Evolutionary conservation across 2,113 vertebrate species (phyloP).

Genomic region (Neolamprologus sp.): DNA sequence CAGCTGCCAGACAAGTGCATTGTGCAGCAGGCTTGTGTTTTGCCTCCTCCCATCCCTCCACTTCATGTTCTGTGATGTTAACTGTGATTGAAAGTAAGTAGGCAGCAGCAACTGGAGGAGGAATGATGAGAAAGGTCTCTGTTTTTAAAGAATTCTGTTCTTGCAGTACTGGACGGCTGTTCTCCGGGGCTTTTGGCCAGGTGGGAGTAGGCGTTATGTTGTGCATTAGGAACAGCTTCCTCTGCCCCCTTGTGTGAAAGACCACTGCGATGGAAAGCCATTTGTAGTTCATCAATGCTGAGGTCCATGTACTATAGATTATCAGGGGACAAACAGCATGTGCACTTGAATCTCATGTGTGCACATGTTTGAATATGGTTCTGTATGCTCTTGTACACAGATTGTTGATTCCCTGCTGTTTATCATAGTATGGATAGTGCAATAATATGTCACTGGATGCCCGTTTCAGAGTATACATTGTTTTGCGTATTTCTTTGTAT

Average conservation of each 20-base stretch:
- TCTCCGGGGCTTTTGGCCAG: slow-evolving; percentile 64
- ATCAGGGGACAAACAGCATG: slow-evolving; percentile 28
- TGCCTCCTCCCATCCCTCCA: slow-evolving; percentile 49
- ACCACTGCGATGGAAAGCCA: slow-evolving; percentile 80
- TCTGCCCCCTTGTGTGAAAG: slow-evolving; percentile 64
- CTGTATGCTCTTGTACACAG: neutral
- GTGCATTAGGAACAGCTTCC: slow-evolving; percentile 21
- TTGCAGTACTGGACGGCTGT: slow-evolving; percentile 58
- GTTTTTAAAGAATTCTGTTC: slow-evolving; percentile 88
- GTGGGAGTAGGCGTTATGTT: neutral
- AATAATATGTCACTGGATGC: neutral
- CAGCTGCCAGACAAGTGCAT: slow-evolving; percentile 66
- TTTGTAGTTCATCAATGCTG: slow-evolving; percentile 77
- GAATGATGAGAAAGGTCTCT: slow-evolving; percentile 50
- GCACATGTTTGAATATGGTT: neutral
- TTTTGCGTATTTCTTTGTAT: neutral
- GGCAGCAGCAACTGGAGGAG: slow-evolving; percentile 41
- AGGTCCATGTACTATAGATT: slow-evolving; percentile 1
- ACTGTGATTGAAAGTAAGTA: slow-evolving; percentile 75
- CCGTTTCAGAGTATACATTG: neutral
- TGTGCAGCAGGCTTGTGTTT: slow-evolving; percentile 54
- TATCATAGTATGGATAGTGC: neutral
- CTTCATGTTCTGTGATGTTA: slow-evolving; percentile 83
- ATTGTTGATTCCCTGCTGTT: neutral
- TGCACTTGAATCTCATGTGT: neutral